Conservation (phyloP, 1,140 invertebrate genomes). For the Trinorchestia longiramus region DNA sequence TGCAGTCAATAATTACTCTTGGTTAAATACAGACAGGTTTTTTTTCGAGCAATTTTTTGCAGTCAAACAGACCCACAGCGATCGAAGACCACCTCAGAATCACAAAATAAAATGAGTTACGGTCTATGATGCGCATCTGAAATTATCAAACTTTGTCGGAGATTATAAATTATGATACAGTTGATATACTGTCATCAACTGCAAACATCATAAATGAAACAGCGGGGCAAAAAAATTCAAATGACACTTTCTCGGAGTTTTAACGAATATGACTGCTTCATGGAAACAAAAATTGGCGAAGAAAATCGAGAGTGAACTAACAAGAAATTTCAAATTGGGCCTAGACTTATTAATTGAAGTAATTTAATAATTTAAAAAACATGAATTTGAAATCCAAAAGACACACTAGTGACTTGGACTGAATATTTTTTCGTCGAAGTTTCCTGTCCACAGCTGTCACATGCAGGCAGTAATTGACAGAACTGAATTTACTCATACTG, state of each 20-base stretch:
- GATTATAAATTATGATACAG: not conserved
- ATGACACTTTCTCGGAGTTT: not conserved
- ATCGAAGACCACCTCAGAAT: not conserved
- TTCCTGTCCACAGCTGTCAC: no score
- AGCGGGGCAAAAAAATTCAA: not conserved
- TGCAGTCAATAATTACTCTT: no score
- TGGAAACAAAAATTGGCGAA: not conserved
- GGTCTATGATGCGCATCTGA: not conserved
- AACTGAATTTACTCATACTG: no score
- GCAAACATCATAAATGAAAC: not conserved
- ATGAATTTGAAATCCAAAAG: not conserved
- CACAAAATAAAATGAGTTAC: not conserved
- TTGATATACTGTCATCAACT: not conserved
- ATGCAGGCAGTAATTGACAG: no score
- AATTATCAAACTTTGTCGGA: not conserved
- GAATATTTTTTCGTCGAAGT: not conserved
- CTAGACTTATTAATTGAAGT: not conserved
- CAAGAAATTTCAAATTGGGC: not conserved
- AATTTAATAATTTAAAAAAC: not conserved
- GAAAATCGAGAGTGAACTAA: not conserved
- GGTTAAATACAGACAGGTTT: not conserved
- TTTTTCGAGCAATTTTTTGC: not conserved
- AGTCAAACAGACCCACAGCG: not conserved
- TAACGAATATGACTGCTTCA: not conserved
- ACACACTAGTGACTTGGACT: not conserved